phyloP scores from a whole-genome alignment of 2,888 invertebrate species.

The Peribatodes rhomboidaria region DNA sequence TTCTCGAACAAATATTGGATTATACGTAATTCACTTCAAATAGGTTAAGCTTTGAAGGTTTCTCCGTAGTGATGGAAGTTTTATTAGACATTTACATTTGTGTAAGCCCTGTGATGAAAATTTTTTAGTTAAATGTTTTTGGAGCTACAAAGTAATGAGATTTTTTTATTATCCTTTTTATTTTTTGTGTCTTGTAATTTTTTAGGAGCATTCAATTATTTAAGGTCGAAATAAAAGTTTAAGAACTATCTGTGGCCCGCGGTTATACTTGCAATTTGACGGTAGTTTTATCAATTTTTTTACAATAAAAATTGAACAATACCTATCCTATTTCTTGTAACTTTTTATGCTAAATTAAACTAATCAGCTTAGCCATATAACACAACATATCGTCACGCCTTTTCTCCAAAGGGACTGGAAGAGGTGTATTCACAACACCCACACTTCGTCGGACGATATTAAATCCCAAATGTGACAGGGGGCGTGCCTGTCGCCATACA shows the following conservation, averaged over 20 bases:
- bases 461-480: too few relatives aligned
- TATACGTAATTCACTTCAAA: conserved; percentile 78
- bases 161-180: conserved; percentile 42
- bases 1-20: conserved; percentile 81
- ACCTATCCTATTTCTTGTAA: too few relatives aligned
- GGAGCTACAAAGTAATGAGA: conserved; percentile 26
- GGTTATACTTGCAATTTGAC: too few relatives aligned
- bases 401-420: too few relatives aligned
- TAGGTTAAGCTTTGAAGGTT: conserved; percentile 74
- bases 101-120: conserved; percentile 45
- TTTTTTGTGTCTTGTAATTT: conserved; percentile 8
- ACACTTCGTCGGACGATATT: too few relatives aligned
- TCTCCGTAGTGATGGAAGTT: conserved; percentile 63
- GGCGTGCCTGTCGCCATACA: too few relatives aligned
- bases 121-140: conserved; percentile 52
- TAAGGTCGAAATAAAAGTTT: not conserved
- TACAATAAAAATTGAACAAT: too few relatives aligned
- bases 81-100: conserved; percentile 55
- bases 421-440: too few relatives aligned
- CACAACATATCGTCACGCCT: too few relatives aligned
- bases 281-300: too few relatives aligned
- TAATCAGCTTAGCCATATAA: too few relatives aligned
- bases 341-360: too few relatives aligned
- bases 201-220: conserved; percentile 5
- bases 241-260: not conserved